Conservation (phyloP, 2,797 vertebrate species). For the Florisuga fusca region DNA sequence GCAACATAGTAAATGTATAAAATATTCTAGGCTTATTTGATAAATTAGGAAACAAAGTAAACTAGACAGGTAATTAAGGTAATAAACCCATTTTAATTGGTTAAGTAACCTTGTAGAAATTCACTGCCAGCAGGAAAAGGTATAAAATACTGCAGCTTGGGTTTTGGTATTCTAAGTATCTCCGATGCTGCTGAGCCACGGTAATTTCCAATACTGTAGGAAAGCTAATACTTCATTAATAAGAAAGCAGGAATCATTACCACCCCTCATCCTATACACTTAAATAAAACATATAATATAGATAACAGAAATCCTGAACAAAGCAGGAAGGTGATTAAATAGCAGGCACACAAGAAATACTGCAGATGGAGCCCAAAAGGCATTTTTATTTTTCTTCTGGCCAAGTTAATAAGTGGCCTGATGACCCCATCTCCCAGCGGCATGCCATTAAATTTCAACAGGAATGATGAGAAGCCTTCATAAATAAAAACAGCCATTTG, state of each 20-base stretch:
- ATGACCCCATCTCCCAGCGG: conserved; percentile 35
- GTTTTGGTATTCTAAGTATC: conserved; percentile 47
- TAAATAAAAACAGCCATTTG: conserved; percentile 50
- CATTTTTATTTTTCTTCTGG: conserved; percentile 53
- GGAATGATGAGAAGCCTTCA: conserved; percentile 23
- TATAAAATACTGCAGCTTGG: conserved; percentile 47
- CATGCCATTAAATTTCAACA: neutral
- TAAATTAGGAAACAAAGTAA: conserved; percentile 46
- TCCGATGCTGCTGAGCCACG: conserved; percentile 26
- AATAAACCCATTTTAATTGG: conserved; percentile 71
- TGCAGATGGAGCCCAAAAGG: conserved; percentile 15
- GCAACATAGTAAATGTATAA: conserved; percentile 9
- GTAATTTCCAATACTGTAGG: conserved; percentile 51
- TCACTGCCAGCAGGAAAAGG: conserved; percentile 35
- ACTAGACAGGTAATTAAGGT: conserved; percentile 65
- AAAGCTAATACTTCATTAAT: conserved; percentile 49
- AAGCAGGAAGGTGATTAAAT: conserved; percentile 40
- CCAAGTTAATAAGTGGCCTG: conserved; percentile 26
- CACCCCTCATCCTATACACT: conserved; percentile 53
- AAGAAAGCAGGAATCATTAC: conserved; percentile 65
- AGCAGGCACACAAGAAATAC: conserved; percentile 39
- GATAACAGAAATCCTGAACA: neutral
- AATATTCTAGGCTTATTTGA: conserved; percentile 14
- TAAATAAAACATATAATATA: conserved; percentile 44
- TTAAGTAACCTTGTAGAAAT: conserved; percentile 67